Base-by-base conservation (phyloP, 2,888 invertebrate species). In the Archips crataeganus region DNA sequence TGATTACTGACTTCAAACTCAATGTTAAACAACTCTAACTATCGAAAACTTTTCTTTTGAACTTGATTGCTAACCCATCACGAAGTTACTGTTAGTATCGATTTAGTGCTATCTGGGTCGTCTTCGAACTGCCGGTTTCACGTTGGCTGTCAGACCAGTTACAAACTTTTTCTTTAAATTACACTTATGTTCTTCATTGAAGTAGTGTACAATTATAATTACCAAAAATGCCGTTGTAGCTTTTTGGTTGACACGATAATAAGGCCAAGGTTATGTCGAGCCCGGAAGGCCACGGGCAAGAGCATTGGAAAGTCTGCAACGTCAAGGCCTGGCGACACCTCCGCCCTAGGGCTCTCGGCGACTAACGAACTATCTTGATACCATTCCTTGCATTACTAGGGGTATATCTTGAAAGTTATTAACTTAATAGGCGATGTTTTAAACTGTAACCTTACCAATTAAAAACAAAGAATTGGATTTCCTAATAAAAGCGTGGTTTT, bases 281-380 rank as follows among this genome's bases (percentile, higher is more conserved):
- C 77, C 75, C 23, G 23, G 23, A 23, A 23, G 23, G 23, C 23
- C 23, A 23, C 23, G 23, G 23, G 23, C 23, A 23, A 23, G 23
- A 23, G 23, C 23, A 23, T 1, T 23, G 23, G 23, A 23, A 23
- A 23, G 23, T 23, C 75, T 78, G 78, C 69, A 78, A 87, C 87
- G 86, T 88, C 88, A 89, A 88, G 88, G 84, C 84, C 81, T 73
- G 54, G n/a, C 13, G 23, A 80, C 79, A 81, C 77, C 84, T 86
- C 76, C 77, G 81, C 84, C 82, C 81, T 76, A 84, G 84, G 42
- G 81, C 82, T 54, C 87, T 85, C 75, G 77, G 77, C 75, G 77
- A 79, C 84, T 87, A 88, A 89, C 87, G 87, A 88, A 87, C 84
- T 79, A 78, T 80, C 79, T 73, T 79, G 69, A 61, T 70, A 63